Base-by-base conservation (phyloP, 2,888 invertebrate species). In the Drosophila diplacantha region DNA sequence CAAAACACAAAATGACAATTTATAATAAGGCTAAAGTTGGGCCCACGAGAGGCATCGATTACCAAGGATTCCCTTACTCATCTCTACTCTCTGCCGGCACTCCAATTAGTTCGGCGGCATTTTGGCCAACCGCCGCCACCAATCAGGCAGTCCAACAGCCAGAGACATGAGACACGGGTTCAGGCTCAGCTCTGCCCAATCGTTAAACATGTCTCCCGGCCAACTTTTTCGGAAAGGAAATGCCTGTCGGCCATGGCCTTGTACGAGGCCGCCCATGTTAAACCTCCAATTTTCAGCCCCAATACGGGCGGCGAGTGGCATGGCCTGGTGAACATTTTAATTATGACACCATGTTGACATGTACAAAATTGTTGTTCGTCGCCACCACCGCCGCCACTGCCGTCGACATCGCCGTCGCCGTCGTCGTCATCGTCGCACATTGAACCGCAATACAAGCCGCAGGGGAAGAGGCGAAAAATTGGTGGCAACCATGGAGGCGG, bases 321-420 rank as follows among this genome's bases (percentile, higher is more conserved):
- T 38, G 65, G 55, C 49, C 68, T 59, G 69, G 70, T 62, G 73
- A 82, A 81, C 83, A 82, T 81, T 81, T 82, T 81, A 81, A 81
- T 81, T 81, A 81, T 81, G 83, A 82, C 83, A 81, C 76, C 75
- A 74, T 82, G 83, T 83, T 74, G 81, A 73, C 78, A 73, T 82
- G 78, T 72, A 74, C 65, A 71, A 77, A 81, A 75, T 79, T 75
- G 81, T 79, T 78, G 76, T 74, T 72, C 75, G 62, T 54, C 53
- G 81, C 56, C 71, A 58, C 35, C 55, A 41, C 24, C 5, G 22
- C 37, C 59, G 46, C 35, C 55, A 41, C 24, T 14, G 22, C 22
- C 22, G 8, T 5, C 16, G 20, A 5, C 37, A 5, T 38, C 20
- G 7, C 24, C 62, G 52, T 24, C 54, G 53, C 16, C 43, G 37